Percentiles rank a stretch among this genome's conserved stretches.
These are phyloP conservation scores for Ptiloglossa arizonensis DNA, from an alignment of 1,140 invertebrate genomes.

Conservation along the genomic window DNA sequence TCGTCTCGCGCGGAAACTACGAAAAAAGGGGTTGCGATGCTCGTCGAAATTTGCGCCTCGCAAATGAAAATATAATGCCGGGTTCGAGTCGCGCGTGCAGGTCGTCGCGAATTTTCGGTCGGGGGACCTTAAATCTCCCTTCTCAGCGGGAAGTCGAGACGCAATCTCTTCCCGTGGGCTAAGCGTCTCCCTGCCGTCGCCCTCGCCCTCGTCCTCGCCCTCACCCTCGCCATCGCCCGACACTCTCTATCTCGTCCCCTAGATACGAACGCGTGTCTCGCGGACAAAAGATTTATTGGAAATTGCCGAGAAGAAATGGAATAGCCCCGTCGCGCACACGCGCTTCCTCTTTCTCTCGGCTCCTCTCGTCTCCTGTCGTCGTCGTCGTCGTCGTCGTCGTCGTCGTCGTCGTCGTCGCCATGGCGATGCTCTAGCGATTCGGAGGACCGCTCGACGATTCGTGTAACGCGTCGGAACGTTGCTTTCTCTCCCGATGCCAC, in stretches of 20 bases:
- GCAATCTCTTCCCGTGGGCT: constrained; percentile 73
- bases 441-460: not conserved
- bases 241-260: constrained; percentile 51
- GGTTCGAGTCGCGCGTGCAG: constrained; percentile 51
- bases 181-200: constrained; percentile 16
- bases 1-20: constrained; percentile 11
- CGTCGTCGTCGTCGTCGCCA: constrained; percentile 28
- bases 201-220: constrained; percentile 35
- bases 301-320: constrained; percentile 78
- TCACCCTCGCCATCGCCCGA: no score
- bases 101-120: constrained; percentile 72
- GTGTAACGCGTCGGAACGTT: constrained; percentile 60
- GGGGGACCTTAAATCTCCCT: constrained; percentile 74
- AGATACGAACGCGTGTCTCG: constrained; percentile 73
- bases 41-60: constrained; percentile 62
- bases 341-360: constrained; percentile 7
- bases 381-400: constrained; percentile 24
- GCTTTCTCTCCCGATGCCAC: constrained; percentile 16
- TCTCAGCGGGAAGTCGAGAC: constrained; percentile 78
- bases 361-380: not conserved
- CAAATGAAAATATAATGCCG: constrained; percentile 74
- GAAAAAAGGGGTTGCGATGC: no score
- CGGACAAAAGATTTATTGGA: constrained; percentile 78
- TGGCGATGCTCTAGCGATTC: constrained; percentile 20
- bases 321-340: constrained; percentile 62